A percentile compares a stretch with the other conserved stretches of the same genome.
Conservation (phyloP, 2,113 vertebrate species). For the Cacatua alba region DNA sequence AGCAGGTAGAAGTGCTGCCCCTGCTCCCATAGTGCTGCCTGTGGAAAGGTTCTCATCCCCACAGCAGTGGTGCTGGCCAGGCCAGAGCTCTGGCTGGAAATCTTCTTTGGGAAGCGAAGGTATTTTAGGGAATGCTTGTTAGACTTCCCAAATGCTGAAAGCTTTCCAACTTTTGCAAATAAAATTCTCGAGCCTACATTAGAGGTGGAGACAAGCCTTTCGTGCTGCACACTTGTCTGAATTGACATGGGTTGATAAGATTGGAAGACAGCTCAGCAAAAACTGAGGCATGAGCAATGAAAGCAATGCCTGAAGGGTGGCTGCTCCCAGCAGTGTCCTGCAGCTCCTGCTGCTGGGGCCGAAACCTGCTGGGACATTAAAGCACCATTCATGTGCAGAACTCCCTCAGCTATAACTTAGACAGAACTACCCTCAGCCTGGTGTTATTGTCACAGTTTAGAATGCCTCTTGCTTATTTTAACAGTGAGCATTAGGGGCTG, state of each 20-base stretch:
- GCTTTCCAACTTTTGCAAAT: not conserved
- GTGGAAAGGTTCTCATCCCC: not conserved
- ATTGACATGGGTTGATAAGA: not conserved
- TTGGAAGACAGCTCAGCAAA: not conserved
- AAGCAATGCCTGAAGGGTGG: not conserved
- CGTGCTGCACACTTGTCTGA: not conserved
- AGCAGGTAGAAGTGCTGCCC: not conserved
- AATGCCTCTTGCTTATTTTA: not conserved
- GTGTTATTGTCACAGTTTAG: not conserved
- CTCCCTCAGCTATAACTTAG: not conserved
- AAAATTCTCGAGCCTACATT: not conserved
- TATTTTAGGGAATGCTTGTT: not conserved
- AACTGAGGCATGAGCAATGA: not conserved
- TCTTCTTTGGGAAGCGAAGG: not conserved
- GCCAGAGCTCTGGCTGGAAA: not conserved
- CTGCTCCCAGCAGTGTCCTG: not conserved
- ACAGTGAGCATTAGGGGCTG: rapidly evolving
- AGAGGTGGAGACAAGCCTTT: not conserved
- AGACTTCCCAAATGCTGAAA: not conserved
- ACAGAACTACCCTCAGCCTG: not conserved
- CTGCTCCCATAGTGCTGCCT: not conserved
- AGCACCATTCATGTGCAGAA: not conserved
- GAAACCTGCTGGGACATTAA: not conserved
- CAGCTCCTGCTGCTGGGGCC: not conserved
- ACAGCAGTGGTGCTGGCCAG: not conserved